A percentile compares a stretch with the other conserved stretches of the same genome.
These are phyloP conservation scores for Callinectes sapidus DNA, from an alignment of 2,888 invertebrate species.

Conservation along the genomic window DNA sequence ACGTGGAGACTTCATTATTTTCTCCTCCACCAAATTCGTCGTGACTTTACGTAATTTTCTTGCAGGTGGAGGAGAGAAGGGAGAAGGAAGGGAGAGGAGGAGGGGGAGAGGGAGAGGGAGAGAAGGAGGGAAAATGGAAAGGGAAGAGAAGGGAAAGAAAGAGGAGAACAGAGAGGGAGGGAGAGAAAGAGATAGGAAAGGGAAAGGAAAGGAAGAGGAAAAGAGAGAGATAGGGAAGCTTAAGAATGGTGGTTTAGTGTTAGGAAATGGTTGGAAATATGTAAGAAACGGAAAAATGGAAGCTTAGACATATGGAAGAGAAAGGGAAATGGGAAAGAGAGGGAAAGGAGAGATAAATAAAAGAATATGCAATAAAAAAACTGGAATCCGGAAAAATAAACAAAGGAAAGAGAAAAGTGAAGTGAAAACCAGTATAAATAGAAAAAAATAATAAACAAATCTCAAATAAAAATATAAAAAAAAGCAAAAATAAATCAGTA, in stretches of 20 bases:
- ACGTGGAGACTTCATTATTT: background rate
- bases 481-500: background rate
- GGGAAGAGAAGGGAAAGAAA: too few relatives aligned
- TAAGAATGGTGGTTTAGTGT: background rate
- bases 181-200: too few relatives aligned
- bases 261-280: background rate
- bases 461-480: too few relatives aligned
- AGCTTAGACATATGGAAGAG: background rate
- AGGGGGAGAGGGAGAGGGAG: background rate
- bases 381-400: too few relatives aligned
- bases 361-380: too few relatives aligned
- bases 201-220: background rate
- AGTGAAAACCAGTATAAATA: too few relatives aligned
- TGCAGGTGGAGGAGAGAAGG: background rate
- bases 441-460: too few relatives aligned
- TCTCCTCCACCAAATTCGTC: background rate
- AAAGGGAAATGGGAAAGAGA: background rate
- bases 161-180: too few relatives aligned
- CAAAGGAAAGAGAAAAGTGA: too few relatives aligned
- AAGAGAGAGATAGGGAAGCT: background rate
- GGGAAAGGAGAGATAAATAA: too few relatives aligned
- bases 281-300: background rate
- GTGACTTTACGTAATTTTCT: constrained; percentile 14
- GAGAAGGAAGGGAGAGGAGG: background rate
- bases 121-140: background rate